A percentile compares a stretch with the other conserved stretches of the same genome.
These are phyloP conservation scores for Antigone vipio DNA, from an alignment of 2,113 vertebrate genomes.

Conservation along the genomic window DNA sequence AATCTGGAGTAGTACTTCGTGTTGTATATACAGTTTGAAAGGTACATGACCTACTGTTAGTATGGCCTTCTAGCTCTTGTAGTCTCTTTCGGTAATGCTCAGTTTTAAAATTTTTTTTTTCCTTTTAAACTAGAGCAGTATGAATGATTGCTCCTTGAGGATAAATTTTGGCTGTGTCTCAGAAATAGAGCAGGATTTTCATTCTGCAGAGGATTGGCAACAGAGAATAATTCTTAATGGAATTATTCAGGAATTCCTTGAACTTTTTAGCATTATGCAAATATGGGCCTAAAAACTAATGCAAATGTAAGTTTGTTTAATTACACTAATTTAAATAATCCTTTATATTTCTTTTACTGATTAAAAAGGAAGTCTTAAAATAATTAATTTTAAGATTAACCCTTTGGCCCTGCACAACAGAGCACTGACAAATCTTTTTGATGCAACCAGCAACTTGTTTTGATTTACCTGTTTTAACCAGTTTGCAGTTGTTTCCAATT, in stretches of 20 bases:
- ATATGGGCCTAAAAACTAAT: background rate
- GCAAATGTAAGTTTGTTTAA: background rate
- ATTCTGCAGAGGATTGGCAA: background rate
- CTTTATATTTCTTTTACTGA: background rate
- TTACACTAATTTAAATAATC: background rate
- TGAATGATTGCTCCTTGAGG: background rate
- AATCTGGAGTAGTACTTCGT: background rate
- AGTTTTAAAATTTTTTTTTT: background rate
- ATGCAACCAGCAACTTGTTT: background rate
- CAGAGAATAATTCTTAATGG: background rate
- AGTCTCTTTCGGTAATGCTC: background rate
- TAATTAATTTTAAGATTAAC: background rate
- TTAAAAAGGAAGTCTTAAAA: background rate
- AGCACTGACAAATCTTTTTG: background rate
- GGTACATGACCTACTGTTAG: background rate
- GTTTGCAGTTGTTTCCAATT: background rate
- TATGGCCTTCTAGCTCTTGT: background rate
- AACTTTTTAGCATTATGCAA: background rate
- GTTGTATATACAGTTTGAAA: background rate
- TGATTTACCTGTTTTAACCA: background rate
- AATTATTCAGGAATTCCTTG: background rate
- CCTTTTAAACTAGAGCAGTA: background rate
- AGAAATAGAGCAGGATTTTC: background rate
- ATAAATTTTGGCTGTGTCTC: background rate
- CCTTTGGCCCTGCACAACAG: background rate